phyloP scores from a whole-genome alignment of 2,888 invertebrate genomes.

The Andricus curvator region DNA sequence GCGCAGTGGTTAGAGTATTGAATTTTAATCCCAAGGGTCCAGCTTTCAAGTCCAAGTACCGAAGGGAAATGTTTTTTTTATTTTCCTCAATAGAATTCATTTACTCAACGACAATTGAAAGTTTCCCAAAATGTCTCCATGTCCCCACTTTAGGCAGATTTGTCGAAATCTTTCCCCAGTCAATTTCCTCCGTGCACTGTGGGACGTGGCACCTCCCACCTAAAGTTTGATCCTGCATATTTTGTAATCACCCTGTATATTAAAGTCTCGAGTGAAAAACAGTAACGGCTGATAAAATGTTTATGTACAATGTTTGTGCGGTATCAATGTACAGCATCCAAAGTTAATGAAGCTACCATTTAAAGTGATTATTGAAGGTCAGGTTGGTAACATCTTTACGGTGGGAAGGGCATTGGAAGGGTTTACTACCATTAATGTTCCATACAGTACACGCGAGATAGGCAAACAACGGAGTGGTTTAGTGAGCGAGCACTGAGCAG shows the following conservation, averaged over 20 bases:
- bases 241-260: too few species aligned
- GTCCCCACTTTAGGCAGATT: too few species aligned
- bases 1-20: too few species aligned
- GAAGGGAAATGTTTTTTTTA: too few species aligned
- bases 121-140: too few species aligned
- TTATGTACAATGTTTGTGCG: background rate
- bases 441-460: slow-evolving; percentile 44
- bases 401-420: slow-evolving; percentile 16
- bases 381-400: slow-evolving; percentile 30
- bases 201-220: background rate
- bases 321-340: background rate
- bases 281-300: background rate
- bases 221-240: background rate
- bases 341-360: slow-evolving; percentile 30
- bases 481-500: slow-evolving; percentile 42
- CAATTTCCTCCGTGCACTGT: too few species aligned
- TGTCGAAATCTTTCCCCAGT: too few species aligned
- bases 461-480: slow-evolving; percentile 49
- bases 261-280: background rate
- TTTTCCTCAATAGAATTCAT: too few species aligned
- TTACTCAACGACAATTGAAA: too few species aligned
- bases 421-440: slow-evolving; percentile 35
- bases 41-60: too few species aligned
- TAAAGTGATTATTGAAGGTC: slow-evolving; percentile 34
- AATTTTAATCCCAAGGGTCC: too few species aligned